phyloP scores from a whole-genome alignment of 64 coral and sea anemone genomes.

The Pocillopora damicornis region DNA sequence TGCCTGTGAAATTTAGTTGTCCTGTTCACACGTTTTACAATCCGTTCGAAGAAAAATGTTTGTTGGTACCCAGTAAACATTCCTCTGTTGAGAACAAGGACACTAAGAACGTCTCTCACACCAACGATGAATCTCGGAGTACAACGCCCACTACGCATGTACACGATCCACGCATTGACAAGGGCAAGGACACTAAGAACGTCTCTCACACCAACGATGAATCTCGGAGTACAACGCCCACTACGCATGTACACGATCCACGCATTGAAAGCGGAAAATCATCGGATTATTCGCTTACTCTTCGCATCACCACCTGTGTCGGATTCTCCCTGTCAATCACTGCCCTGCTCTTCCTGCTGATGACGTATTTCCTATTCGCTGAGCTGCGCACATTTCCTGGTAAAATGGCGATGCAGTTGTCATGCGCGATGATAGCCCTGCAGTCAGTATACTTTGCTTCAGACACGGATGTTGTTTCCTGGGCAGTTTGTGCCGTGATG shows the following conservation, averaged over 20 bases:
- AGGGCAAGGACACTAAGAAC: neutral
- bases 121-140: neutral
- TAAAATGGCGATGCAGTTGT: neutral
- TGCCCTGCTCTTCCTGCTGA: neutral
- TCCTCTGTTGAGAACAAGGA: neutral
- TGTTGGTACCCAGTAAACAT: neutral
- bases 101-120: neutral
- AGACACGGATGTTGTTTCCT: neutral
- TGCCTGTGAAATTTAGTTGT: neutral
- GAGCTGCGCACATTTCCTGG: conserved; percentile 11
- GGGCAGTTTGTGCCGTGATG: neutral
- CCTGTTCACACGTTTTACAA: neutral
- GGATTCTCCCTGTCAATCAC: neutral
- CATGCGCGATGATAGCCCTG: neutral
- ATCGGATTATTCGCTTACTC: neutral
- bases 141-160: neutral
- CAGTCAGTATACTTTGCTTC: neutral
- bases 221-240: neutral
- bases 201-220: neutral
- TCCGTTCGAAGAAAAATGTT: neutral
- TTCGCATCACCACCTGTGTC: neutral
- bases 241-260: neutral
- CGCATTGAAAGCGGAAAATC: neutral
- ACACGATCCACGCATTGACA: neutral
- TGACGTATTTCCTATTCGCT: neutral